Evolutionary conservation across 1,140 invertebrate genomes (phyloP).

Genomic region (Zaprionus camerounensis): DNA sequence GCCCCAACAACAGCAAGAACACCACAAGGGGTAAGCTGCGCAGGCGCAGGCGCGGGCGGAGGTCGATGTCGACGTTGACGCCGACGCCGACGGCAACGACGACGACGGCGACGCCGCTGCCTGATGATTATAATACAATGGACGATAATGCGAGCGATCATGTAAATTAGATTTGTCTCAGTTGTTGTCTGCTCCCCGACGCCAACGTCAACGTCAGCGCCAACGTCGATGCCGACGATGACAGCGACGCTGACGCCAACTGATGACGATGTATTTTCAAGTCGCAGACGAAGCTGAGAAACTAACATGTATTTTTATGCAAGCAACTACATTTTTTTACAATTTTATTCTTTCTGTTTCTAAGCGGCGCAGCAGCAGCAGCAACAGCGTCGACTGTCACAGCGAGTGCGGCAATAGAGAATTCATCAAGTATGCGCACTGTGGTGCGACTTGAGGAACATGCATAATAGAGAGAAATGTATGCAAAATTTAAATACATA

Average conservation of each 20-base stretch:
- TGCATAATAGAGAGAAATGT: conserved; percentile 4
- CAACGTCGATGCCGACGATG: conserved; percentile 11
- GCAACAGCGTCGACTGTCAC: not conserved
- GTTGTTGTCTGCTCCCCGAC: conserved; percentile 42
- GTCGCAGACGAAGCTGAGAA: not conserved
- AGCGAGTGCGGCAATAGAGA: conserved; percentile 20
- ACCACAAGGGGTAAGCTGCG: conserved; percentile 32
- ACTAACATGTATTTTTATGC: conserved; percentile 2
- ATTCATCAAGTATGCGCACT: conserved; percentile 35
- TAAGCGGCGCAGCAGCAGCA: conserved; percentile 1
- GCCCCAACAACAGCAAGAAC: conserved; percentile 44
- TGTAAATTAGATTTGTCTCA: conserved; percentile 83
- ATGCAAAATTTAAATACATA: conserved; percentile 33
- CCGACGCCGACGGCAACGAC: not conserved
- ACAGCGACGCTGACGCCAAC: conserved; percentile 9
- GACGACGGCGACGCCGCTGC: conserved; percentile 15
- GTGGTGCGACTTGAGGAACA: conserved; percentile 7
- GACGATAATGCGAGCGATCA: conserved; percentile 82
- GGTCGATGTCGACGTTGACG: conserved; percentile 55
- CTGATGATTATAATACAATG: conserved; percentile 81
- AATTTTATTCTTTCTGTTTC: conserved; percentile 5
- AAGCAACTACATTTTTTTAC: not conserved
- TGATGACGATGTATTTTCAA: conserved; percentile 3
- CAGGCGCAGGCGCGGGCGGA: conserved; percentile 57
- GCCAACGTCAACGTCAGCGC: conserved; percentile 10